A percentile compares a stretch with the other conserved stretches of the same genome.
Conservation (phyloP, 2,113 vertebrate genomes). For the Myrmophylax atrothorax region DNA sequence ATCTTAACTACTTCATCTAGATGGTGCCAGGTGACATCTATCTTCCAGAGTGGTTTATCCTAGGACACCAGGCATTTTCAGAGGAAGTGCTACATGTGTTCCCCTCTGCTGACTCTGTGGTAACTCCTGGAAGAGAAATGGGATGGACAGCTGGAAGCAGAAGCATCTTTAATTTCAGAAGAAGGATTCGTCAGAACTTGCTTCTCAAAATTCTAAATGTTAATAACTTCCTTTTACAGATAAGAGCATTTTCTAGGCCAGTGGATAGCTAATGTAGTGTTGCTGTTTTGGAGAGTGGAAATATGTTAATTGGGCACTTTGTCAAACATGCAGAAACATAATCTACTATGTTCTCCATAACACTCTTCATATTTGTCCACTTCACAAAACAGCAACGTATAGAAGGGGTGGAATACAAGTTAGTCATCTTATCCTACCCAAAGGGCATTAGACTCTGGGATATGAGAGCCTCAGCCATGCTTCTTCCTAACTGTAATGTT, state of each 20-base stretch:
- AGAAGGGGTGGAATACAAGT: background rate
- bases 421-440: accelerated
- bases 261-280: background rate
- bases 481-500: background rate
- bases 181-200: background rate
- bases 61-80: background rate
- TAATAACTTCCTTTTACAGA: background rate
- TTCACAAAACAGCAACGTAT: background rate
- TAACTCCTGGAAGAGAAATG: background rate
- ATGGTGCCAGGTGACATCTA: background rate
- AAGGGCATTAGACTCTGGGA: background rate
- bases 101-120: background rate
- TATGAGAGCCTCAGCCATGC: background rate
- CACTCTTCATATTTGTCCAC: background rate
- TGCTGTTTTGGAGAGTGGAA: background rate
- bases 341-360: background rate
- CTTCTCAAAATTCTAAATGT: background rate
- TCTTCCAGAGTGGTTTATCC: background rate
- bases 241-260: background rate
- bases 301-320: background rate
- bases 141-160: conserved; percentile 14
- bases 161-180: background rate
- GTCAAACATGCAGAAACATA: background rate
- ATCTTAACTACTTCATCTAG: background rate
- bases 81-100: background rate